A percentile compares a stretch with the other conserved stretches of the same genome.
Evolutionary conservation across 2,888 invertebrate species (phyloP).

Genomic region (Girardia tigrina): DNA sequence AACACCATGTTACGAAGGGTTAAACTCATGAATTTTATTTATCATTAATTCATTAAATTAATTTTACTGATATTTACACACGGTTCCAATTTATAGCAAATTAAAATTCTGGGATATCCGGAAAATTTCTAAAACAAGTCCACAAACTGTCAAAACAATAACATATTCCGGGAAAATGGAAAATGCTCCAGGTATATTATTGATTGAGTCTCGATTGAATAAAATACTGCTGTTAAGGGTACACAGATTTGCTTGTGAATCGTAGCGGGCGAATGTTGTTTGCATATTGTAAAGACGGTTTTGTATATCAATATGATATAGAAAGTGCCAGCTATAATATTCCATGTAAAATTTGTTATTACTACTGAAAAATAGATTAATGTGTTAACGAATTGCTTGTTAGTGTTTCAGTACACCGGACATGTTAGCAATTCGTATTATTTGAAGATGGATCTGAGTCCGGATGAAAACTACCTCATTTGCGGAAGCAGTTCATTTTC

Average conservation of each 20-base stretch:
- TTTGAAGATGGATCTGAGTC: slow-evolving; percentile 27
- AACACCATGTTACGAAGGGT: too few species aligned
- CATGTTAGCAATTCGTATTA: slow-evolving; percentile 25
- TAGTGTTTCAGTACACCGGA: slow-evolving; percentile 24
- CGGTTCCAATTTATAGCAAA: too few species aligned
- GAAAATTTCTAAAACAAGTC: not conserved
- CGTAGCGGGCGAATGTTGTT: not conserved
- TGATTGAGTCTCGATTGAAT: not conserved
- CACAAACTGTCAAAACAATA: not conserved
- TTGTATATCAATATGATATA: slow-evolving; percentile 2
- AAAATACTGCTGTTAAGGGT: not conserved
- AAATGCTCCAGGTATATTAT: not conserved
- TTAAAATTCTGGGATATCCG: slow-evolving; percentile 3
- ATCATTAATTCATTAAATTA: too few species aligned
- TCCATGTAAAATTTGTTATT: not conserved
- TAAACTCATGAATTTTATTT: too few species aligned
- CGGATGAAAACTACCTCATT: not conserved
- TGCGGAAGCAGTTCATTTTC: not conserved
- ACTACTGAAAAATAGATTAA: too few species aligned
- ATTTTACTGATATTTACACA: too few species aligned
- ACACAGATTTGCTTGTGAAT: not conserved
- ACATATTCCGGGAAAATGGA: not conserved
- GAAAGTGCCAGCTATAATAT: not conserved
- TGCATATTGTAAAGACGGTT: slow-evolving; percentile 1
- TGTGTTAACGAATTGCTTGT: not conserved